These are phyloP conservation scores for Ypsolopha sequella DNA, from an alignment of 2,888 invertebrate species.

Conservation along the genomic window DNA sequence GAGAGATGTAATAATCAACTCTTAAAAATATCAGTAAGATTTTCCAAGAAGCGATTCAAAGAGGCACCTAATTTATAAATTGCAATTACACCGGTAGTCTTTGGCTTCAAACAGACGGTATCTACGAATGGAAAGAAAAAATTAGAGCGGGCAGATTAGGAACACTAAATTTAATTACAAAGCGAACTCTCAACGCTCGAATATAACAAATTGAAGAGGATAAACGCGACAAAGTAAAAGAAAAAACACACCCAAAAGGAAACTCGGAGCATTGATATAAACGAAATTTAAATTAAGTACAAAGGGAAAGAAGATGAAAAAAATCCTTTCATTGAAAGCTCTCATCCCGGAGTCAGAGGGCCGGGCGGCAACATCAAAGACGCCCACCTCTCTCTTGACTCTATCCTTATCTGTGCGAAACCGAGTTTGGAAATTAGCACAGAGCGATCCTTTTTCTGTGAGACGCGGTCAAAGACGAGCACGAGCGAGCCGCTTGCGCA, in stretches of 20 bases:
- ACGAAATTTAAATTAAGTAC: constrained; percentile 72
- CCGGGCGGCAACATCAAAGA: constrained; percentile 68
- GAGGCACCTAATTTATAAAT: constrained; percentile 61
- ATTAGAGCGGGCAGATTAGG: constrained; percentile 58
- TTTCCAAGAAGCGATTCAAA: constrained; percentile 32
- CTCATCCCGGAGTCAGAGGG: constrained; percentile 65
- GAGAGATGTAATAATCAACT: constrained; percentile 34
- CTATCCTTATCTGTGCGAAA: constrained; percentile 64
- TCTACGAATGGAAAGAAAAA: constrained; percentile 25
- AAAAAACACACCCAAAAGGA: constrained; percentile 67
- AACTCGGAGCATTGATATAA: constrained; percentile 70
- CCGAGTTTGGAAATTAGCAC: constrained; percentile 68
- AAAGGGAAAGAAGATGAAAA: constrained; percentile 69
- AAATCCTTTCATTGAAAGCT: constrained; percentile 71
- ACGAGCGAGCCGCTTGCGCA: constrained; percentile 3
- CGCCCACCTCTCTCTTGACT: constrained; percentile 42
- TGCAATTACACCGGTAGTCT: constrained; percentile 59
- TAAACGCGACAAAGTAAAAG: constrained; percentile 71
- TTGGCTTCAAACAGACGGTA: constrained; percentile 20
- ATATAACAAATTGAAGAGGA: constrained; percentile 69
- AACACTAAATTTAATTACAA: constrained; percentile 69
- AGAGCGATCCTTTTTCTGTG: constrained; percentile 39
- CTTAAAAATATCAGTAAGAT: constrained; percentile 31
- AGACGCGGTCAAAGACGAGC: constrained; percentile 36
- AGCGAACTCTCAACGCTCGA: constrained; percentile 43